A percentile compares a stretch with the other conserved stretches of the same genome.
phyloP scores from a whole-genome alignment of 2,797 vertebrate species.

The Gallinago stenura region DNA sequence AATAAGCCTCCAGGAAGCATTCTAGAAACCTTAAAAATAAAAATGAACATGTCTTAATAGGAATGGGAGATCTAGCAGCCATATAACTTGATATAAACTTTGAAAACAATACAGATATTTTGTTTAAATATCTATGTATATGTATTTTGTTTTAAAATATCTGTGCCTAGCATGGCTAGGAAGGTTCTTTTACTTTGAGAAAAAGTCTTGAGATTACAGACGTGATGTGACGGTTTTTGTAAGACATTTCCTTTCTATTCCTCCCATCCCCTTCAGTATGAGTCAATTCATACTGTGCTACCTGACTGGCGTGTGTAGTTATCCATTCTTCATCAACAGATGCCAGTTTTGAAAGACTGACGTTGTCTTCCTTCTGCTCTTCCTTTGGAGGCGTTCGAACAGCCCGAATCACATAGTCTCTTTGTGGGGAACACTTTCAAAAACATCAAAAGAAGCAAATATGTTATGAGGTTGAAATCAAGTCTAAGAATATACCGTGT shows the following conservation, averaged over 20 bases:
- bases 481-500: neutral
- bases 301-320: constrained; percentile 91
- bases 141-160: neutral
- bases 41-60: neutral
- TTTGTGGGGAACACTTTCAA: constrained; percentile 86
- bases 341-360: constrained; percentile 63
- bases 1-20: constrained; percentile 94
- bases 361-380: constrained; percentile 36
- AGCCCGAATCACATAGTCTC: constrained; percentile 89
- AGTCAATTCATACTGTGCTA: constrained; percentile 16
- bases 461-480: neutral
- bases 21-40: constrained; percentile 86
- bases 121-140: neutral
- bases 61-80: neutral
- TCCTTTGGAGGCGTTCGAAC: constrained; percentile 85
- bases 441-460: neutral
- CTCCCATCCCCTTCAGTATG: neutral
- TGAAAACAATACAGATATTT: neutral
- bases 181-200: neutral
- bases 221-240: rapidly evolving
- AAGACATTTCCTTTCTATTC: neutral
- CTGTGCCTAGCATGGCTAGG: rapidly evolving
- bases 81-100: rapidly evolving
- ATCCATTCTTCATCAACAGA: constrained; percentile 90
- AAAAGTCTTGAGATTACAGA: neutral